phyloP scores from a whole-genome alignment of 1,140 invertebrate genomes.

The Anadara kagoshimensis region DNA sequence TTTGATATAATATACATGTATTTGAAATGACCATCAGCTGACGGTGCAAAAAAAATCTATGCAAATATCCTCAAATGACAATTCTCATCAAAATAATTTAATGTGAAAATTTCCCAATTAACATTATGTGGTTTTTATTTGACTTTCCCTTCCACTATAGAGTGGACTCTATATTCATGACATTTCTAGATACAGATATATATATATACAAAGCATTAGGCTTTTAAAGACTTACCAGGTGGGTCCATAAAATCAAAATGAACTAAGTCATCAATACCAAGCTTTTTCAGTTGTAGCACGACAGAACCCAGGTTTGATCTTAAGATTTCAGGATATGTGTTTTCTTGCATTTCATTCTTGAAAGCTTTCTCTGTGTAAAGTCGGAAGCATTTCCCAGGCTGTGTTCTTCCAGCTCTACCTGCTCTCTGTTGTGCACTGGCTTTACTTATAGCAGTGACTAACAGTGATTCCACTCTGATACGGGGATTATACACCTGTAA shows the following conservation, averaged over 20 bases:
- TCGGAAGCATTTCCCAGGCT: conserved; percentile 98
- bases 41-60: no score
- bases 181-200: no score
- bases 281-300: conserved; percentile 98
- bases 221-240: conserved; percentile 80
- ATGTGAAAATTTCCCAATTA: no score
- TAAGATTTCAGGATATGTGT: conserved; percentile 99
- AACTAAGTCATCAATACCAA: conserved; percentile 99
- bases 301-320: conserved; percentile 97
- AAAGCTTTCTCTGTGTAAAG: conserved; percentile 99
- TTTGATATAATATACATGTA: no score
- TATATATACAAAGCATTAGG: no score
- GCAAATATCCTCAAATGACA: no score
- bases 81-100: no score
- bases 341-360: conserved; percentile 99
- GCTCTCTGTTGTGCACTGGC: conserved; percentile 99
- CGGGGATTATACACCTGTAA: conserved; percentile 93
- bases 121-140: no score
- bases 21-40: no score
- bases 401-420: conserved; percentile 96
- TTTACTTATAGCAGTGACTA: conserved; percentile 99
- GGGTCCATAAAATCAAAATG: conserved; percentile 99
- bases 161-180: no score
- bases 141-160: no score
- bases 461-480: conserved; percentile 96